Conservation (phyloP, 2,888 invertebrate genomes). For the Synanthedon tipuliformis region DNA sequence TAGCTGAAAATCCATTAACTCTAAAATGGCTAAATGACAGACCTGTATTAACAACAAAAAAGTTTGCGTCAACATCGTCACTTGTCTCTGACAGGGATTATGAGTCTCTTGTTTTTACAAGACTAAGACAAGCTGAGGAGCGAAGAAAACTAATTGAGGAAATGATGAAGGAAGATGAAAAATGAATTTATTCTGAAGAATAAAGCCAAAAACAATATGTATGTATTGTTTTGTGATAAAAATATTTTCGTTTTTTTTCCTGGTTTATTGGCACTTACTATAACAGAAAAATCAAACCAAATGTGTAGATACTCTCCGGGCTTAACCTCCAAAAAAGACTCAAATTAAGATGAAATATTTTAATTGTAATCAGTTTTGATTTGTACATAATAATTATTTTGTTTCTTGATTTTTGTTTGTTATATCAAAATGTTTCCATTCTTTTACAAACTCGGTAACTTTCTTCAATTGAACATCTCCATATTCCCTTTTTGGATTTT, state of each 20-base stretch:
- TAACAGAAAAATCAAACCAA: too few relatives aligned
- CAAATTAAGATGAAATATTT: not conserved
- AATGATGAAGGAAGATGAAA: constrained; percentile 72
- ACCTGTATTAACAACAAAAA: constrained; percentile 49
- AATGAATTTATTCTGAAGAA: constrained; percentile 2
- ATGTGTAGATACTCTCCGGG: too few relatives aligned
- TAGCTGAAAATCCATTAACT: constrained; percentile 77
- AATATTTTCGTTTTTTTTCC: too few relatives aligned
- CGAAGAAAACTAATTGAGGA: constrained; percentile 79
- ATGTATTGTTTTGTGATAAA: too few relatives aligned
- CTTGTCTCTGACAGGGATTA: constrained; percentile 77
- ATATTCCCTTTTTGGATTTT: constrained; percentile 81
- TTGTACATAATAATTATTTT: constrained; percentile 6
- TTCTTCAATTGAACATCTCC: constrained; percentile 82
- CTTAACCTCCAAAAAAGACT: not conserved
- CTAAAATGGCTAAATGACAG: constrained; percentile 76
- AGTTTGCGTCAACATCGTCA: constrained; percentile 31
- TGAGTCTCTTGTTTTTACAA: constrained; percentile 83
- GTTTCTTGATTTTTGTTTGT: constrained; percentile 33
- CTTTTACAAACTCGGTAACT: constrained; percentile 77
- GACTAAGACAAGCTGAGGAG: constrained; percentile 87
- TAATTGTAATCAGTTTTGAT: not conserved
- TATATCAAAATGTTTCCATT: constrained; percentile 77
- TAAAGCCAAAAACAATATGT: too few relatives aligned
- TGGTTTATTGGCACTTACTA: too few relatives aligned